Base-by-base conservation (phyloP, 1,140 invertebrate genomes). In the Drosophila melanica region DNA sequence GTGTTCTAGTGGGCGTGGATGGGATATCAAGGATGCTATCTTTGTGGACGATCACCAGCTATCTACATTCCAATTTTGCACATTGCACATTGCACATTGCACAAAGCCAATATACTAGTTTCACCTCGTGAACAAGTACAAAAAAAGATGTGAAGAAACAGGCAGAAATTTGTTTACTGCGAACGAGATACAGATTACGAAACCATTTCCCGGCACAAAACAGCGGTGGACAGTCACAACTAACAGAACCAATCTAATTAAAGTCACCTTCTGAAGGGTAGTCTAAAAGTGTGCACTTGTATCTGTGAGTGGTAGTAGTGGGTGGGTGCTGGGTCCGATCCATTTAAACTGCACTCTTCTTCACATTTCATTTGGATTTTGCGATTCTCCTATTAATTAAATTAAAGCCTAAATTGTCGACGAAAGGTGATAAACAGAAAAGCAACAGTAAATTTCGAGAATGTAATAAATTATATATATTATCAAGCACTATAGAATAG, bases 231-330 rank as follows among this genome's bases (percentile, higher is more conserved):
- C 37, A 57, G 39, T 71, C 42, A 54, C 27, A 57, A 65, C 57
- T 75, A 50, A 68, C 82, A 67, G 51, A 63, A 51, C 23, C 79
- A 82, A 79, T 86, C 79, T 86, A 86, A 86, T 86, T 86, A 86
- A 82, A 87, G 71, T 87, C 82, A 86, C 81, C 81, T 86, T 79
- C 62, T 51, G 53, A 79, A 81, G 79, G 79, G 70, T 55, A 60
- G 23, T 48, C 30, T 59, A 64, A 59, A 75, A 66, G 58, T 62
- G 47, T 65, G 9, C 23, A 30, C 11, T 16, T 16, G 18, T 54
- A 35, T 35, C 33, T 2, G 39, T 45, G 9, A 30, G 63, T 37
- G 30, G 48, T 16, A 27, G 9, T 35, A 27, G 50, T 42, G 27
- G 12, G n/a, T 23, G 20, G 41, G 41, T 10, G 23, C 2, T 58